These are phyloP conservation scores for Alosa sapidissima DNA, from an alignment of 2,797 vertebrate species.

Conservation along the genomic window DNA sequence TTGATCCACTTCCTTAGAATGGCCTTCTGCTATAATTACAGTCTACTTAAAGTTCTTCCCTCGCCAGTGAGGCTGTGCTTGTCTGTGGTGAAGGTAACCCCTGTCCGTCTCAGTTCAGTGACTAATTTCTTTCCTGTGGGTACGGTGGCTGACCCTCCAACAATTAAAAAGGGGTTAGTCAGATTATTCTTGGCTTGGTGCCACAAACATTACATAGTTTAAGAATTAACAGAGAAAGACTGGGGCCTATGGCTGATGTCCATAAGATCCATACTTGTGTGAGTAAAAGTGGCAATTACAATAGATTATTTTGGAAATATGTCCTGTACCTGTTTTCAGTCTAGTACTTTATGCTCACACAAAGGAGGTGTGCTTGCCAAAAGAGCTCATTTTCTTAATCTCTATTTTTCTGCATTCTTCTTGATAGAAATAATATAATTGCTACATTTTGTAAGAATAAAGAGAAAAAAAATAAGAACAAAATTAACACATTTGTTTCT, in stretches of 20 bases:
- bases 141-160: conserved; percentile 60
- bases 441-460: neutral
- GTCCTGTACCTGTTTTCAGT: neutral
- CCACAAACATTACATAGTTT: conserved; percentile 57
- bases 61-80: neutral
- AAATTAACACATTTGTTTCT: neutral
- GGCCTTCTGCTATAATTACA: neutral
- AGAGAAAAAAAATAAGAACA: neutral
- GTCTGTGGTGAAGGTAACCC: neutral
- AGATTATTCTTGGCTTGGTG: conserved; percentile 68
- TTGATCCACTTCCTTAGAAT: neutral
- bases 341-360: neutral
- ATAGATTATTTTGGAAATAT: neutral
- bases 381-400: neutral
- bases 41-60: neutral
- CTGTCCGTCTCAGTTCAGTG: neutral
- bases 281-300: neutral
- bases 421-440: neutral
- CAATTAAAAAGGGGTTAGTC: conserved; percentile 69
- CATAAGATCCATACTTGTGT: neutral
- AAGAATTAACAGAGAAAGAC: conserved; percentile 33
- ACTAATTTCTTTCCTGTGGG: conserved; percentile 54
- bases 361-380: neutral
- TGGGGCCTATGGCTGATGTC: neutral
- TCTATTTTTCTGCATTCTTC: neutral